Evolutionary conservation across 2,113 vertebrate genomes (phyloP).

Genomic region (Sceloporus tristichus): DNA sequence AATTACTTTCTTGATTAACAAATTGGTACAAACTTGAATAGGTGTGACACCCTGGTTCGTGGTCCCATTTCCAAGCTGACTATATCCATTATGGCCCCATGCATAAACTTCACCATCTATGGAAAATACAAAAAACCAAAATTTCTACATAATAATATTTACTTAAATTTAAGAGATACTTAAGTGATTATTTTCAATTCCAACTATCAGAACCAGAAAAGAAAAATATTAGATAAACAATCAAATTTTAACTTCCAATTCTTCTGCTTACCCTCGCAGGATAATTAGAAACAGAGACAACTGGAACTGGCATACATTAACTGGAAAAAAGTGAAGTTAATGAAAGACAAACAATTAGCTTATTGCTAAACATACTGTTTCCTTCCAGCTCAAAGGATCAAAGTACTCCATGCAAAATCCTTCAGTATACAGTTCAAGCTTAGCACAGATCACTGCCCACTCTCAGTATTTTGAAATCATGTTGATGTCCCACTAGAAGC

Average conservation of each 20-base stretch:
- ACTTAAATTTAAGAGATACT: neutral
- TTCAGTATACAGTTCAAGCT: neutral
- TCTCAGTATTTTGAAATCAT: neutral
- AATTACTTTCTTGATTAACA: slow-evolving; percentile 89
- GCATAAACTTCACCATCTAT: slow-evolving; percentile 94
- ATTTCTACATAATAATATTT: neutral
- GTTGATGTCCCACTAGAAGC: neutral
- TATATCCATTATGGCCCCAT: slow-evolving; percentile 98
- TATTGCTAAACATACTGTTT: neutral
- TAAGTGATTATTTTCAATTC: neutral
- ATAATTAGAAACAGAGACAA: neutral
- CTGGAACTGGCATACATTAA: neutral
- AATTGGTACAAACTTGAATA: slow-evolving; percentile 89
- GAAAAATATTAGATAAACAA: neutral
- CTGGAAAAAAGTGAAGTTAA: neutral
- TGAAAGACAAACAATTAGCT: neutral
- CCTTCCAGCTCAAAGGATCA: neutral
- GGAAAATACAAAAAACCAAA: slow-evolving; percentile 48
- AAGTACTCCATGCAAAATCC: neutral
- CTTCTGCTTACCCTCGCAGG: neutral
- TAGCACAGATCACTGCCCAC: neutral
- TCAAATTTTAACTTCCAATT: neutral
- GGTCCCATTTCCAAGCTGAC: slow-evolving; percentile 95
- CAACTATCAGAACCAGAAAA: neutral
- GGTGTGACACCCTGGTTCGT: slow-evolving; percentile 92